phyloP scores from a whole-genome alignment of 2,888 invertebrate species.

The Schizotus pectinicornis region DNA sequence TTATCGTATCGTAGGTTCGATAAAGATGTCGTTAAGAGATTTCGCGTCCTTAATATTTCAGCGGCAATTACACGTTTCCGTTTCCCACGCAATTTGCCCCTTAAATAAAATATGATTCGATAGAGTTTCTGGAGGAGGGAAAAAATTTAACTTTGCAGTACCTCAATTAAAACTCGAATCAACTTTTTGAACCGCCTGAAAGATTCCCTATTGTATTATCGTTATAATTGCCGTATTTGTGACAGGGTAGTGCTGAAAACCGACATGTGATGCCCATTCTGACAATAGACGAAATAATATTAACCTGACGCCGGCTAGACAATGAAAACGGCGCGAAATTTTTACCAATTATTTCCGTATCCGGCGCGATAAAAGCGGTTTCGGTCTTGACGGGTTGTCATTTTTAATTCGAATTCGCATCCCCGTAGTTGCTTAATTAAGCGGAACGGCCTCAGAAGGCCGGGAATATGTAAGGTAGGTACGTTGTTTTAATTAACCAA shows the following conservation, averaged over 20 bases:
- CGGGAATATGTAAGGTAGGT: conserved; percentile 20
- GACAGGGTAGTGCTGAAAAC: background rate
- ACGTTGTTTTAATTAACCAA: conserved; percentile 38
- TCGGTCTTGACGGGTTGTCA: conserved; percentile 7
- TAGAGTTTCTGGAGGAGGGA: background rate
- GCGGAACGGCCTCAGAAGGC: conserved; percentile 20
- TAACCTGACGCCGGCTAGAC: conserved; percentile 14
- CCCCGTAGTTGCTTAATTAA: conserved; percentile 20
- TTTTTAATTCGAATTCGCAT: conserved; percentile 1
- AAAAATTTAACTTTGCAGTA: background rate
- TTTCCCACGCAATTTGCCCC: background rate
- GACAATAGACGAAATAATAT: conserved; percentile 8
- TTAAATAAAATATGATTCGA: conserved; percentile 3
- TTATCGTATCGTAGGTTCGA: conserved; percentile 4
- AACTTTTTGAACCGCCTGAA: no score
- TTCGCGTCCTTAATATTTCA: conserved; percentile 15
- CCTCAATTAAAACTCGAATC: background rate
- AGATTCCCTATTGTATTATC: no score
- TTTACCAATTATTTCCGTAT: conserved; percentile 14
- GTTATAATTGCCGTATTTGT: background rate
- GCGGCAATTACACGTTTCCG: conserved; percentile 11
- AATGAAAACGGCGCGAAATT: conserved; percentile 8
- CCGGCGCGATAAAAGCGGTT: conserved; percentile 5
- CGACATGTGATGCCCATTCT: conserved; percentile 8
- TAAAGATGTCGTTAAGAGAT: conserved; percentile 21